Base-by-base conservation (phyloP, 2,113 vertebrate genomes). In the Hemicordylus capensis region DNA sequence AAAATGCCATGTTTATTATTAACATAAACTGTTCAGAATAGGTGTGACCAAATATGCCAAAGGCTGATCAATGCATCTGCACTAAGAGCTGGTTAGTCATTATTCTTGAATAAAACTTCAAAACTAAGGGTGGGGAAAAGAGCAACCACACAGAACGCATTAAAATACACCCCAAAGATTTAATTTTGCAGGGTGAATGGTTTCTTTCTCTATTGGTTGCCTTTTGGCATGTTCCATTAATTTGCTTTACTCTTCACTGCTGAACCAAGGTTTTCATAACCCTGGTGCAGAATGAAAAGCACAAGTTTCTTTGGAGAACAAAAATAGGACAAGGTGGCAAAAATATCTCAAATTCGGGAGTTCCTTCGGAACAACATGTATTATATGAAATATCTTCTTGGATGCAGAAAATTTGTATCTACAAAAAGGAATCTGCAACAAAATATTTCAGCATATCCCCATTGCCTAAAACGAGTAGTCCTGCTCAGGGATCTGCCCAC, bases 231-330 rank as follows among this genome's bases (percentile, higher is more conserved):
- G 44, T 89, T 90, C 85, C 75, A 42, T n/a, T 93, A 90, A 95
- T 59, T 58, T 20, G 2, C 26, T 82, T 79, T 34, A 39, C 20
- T 80, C 31, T 85, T 86, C 46, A 3, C 58, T 88, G 37, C 56
- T 91, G 46, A 87, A 31, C 15, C 54, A 59, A 82, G 72, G 39
- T 20, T 59, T 84, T 85, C 72, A 58, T 31, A 85, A 83, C 80
- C 51, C 67, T 92, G 84, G 59, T 90, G 83, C 83, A 92, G 64
- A 87, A 92, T 89, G 83, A 89, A 94, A 92, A 86, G 81, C 76
- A 58, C 28, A 89, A 87, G 70, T 67, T 83, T 83, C 82, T 92
- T 88, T 86, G 81, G 80, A 76, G 87, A 81, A 34, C 58, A 87
- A 84, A 48, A 89, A 58, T 84, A 64, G 81, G 81, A 4, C 64